These are phyloP conservation scores for Cactoblastis cactorum DNA, from an alignment of 2,888 invertebrate genomes.

Conservation along the genomic window DNA sequence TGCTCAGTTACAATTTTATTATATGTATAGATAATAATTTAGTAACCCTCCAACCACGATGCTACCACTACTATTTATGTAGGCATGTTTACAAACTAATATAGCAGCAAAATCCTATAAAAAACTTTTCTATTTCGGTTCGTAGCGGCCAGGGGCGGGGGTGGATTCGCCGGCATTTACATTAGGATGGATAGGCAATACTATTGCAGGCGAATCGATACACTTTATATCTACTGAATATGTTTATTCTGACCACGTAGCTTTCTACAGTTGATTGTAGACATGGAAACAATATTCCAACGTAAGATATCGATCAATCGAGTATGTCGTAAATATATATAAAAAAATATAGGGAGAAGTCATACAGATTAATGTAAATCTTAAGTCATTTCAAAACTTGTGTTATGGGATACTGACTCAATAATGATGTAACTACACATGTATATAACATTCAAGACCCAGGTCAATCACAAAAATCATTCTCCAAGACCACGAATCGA, in stretches of 20 bases:
- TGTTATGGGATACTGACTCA: too few relatives aligned
- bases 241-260: constrained; percentile 1
- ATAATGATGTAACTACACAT: too few relatives aligned
- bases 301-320: background rate
- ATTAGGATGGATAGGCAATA: background rate
- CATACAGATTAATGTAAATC: too few relatives aligned
- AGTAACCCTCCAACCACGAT: background rate
- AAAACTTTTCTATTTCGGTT: background rate
- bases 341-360: too few relatives aligned
- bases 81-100: background rate
- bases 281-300: background rate
- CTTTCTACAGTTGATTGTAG: background rate
- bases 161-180: background rate
- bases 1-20: too few relatives aligned
- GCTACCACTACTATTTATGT: background rate
- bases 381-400: too few relatives aligned
- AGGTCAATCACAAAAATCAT: too few relatives aligned
- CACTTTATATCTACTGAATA: background rate
- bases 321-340: too few relatives aligned
- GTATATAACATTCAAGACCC: too few relatives aligned
- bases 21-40: background rate
- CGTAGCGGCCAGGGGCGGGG: background rate
- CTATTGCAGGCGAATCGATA: constrained; percentile 6
- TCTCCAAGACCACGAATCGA: too few relatives aligned
- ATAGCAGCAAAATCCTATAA: background rate